phyloP scores from a whole-genome alignment of 2,797 vertebrate genomes.

The Graptemys geographica region DNA sequence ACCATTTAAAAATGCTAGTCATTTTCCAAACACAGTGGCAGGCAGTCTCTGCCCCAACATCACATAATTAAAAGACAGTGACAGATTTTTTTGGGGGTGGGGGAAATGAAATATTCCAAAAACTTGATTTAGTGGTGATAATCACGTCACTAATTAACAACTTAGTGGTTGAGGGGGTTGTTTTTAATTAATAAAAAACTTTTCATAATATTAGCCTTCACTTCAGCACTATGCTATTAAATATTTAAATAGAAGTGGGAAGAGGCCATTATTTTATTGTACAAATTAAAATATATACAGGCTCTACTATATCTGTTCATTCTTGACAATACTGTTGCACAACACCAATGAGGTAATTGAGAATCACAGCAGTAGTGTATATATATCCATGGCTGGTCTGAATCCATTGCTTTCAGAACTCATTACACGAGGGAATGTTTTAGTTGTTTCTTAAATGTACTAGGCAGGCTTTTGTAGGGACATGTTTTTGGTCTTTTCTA shows the following conservation, averaged over 20 bases:
- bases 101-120: too few relatives aligned
- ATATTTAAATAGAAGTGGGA: not conserved
- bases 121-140: too few relatives aligned
- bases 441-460: not conserved
- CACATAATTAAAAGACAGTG: too few relatives aligned
- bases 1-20: not conserved
- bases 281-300: not conserved
- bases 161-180: too few relatives aligned
- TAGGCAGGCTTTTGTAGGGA: not conserved
- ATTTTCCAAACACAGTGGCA: accelerated
- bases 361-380: not conserved
- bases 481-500: not conserved
- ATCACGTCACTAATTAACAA: too few relatives aligned
- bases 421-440: not conserved
- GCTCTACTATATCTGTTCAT: not conserved
- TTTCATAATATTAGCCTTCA: too few relatives aligned
- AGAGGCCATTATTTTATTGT: not conserved
- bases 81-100: too few relatives aligned
- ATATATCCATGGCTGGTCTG: not conserved
- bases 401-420: not conserved
- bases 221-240: not conserved
- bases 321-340: not conserved
- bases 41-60: not conserved
- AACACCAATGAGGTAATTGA: not conserved
- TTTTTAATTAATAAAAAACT: too few relatives aligned